Base-by-base conservation (phyloP, 2,888 invertebrate species). In the Mesochorus sp. region DNA sequence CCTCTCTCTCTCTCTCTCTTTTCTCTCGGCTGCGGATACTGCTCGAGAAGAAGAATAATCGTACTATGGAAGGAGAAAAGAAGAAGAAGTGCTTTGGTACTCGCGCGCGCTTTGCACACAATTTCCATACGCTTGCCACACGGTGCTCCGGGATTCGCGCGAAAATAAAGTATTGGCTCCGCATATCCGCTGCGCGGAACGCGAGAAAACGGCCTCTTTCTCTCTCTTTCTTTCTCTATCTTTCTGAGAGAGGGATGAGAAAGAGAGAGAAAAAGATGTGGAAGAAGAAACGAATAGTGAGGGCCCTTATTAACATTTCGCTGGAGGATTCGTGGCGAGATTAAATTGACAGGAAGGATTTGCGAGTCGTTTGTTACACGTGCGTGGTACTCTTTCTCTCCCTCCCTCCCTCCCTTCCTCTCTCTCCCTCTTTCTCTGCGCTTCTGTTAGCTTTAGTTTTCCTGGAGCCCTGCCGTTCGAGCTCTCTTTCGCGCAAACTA, bases 261-360 rank as follows among this genome's bases (percentile, higher is more conserved):
- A 21, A 49, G 37, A 64, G 55, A 17, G 42, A 53, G 6, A 17
- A 51, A 67, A 66, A 66, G 62, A 67, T 34, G 37, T 26, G 34
- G 57, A 67, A 73, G 80, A 75, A 75, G 76, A 76, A 81, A 79
- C 80, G 74, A 75, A 86, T 86, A 87, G 88, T 83, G 85, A 85
- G 85, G 85, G 81, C 84, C 89, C 90, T 90, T 90, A 90, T 90
- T 90, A 90, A 90, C 90, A 90, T 90, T 90, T 90, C 89, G 88
- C 84, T 85, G 86, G 90, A 71, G 78, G 89, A 90, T 90, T 88
- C 88, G 86, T 86, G 88, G 88, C 86, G 87, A 90, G 90, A 90
- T 90, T 90, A 90, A 90, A 90, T 90, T 90, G 90, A 90, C 90
- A 90, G 90, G 83, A 85, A 90, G 90, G 90, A 90, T 90, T 90